Conservation (phyloP, 2,113 vertebrate species). For the Seriola aureovittata region DNA sequence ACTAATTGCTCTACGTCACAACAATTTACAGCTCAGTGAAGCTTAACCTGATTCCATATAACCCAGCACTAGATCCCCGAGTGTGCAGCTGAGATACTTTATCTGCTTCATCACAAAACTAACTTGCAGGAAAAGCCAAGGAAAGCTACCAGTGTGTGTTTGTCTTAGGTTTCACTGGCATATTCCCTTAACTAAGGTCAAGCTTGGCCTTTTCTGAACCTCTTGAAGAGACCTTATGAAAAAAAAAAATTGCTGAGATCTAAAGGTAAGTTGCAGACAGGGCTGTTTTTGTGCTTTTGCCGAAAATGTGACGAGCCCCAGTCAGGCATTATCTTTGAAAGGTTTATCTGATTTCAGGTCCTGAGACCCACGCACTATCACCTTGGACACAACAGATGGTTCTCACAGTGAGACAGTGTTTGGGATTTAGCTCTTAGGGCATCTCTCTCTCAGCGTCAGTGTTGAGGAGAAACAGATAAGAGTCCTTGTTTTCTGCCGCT, state of each 20-base stretch:
- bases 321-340: conserved; percentile 42
- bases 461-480: conserved; percentile 43
- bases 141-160: background rate
- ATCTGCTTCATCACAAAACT: background rate
- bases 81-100: background rate
- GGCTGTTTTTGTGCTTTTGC: conserved; percentile 33
- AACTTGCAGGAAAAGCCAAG: background rate
- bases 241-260: background rate
- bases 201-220: background rate
- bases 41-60: background rate
- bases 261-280: conserved; percentile 38
- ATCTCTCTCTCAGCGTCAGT: conserved; percentile 48
- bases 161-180: background rate
- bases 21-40: background rate
- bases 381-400: conserved; percentile 53
- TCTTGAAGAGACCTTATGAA: background rate
- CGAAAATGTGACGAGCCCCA: conserved; percentile 30
- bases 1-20: background rate
- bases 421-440: conserved; percentile 51
- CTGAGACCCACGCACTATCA: conserved; percentile 57
- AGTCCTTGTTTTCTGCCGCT: conserved; percentile 49
- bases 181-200: background rate
- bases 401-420: conserved; percentile 52
- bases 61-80: background rate
- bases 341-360: conserved; percentile 64